Base-by-base conservation (phyloP, 2,888 invertebrate genomes). In the Cryptocephalus primarius region DNA sequence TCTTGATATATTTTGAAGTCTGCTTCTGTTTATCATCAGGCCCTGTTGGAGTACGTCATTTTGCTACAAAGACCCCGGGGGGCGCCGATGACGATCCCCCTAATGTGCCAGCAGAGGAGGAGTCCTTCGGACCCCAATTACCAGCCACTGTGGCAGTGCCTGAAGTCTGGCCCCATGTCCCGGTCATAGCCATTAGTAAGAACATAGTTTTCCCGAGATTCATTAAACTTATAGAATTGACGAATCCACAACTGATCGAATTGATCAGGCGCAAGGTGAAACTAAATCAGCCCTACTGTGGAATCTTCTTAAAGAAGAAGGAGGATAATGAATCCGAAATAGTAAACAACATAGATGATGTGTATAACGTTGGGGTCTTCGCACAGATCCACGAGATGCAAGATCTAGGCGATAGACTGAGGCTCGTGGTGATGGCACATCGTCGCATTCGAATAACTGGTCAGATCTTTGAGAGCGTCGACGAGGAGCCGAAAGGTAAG, bases 321-420 rank as follows among this genome's bases (percentile, higher is more conserved):
- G 89, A 91, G 63, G 91, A 88, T 55, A 88, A 88, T 64, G 89
- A 92, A 54, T 75, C 82, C 0, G 96, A 96, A 64, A 75, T 93
- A 12, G 88, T 97, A 1, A 76, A 83, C 9, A 85, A 76, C 45
- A 63, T 96, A 31, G 82, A 86, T 50, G 96, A 99, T 53, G 76
- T 99, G 36, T 88, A 95, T 66, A 73, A 79, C 44, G 79, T 95
- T 31, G 99, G 99, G 8, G 91, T 95, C 2, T 99, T 99, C 71
- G 97, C 94, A 8, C 95, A 97, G 73, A 96, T 99, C 55, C 91
- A 94, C 59, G 97, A 99, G 71, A 81, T 99, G 73, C 94, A 96
- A 67, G 96, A 96, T 66, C 76, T 94, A 65, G 95, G 92, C 8
- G 91, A 89, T 62, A 85, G 85, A 65, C 68, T 95, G 42, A 76